Evolutionary conservation across 1,140 invertebrate genomes (phyloP).

Genomic region (Aphelenchoides fujianensis): DNA sequence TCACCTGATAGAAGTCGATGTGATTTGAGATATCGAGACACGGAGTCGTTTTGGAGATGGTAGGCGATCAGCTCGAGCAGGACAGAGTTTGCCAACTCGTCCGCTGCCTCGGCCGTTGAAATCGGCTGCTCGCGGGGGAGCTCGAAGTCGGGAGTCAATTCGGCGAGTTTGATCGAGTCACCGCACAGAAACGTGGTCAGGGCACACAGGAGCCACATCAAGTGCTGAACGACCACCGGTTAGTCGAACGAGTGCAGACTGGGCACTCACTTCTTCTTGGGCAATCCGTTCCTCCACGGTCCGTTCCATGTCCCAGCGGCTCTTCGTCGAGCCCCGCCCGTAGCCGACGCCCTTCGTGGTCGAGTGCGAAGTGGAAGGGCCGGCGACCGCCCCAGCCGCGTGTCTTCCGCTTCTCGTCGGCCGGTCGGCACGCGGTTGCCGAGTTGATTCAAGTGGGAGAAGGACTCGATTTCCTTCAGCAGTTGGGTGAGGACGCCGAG

Average conservation of each 20-base stretch:
- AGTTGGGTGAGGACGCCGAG: slow-evolving; percentile 26
- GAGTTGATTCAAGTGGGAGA: not conserved
- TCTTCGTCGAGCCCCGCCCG: slow-evolving; percentile 87
- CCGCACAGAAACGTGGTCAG: slow-evolving; percentile 54
- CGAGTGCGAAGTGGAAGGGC: not conserved
- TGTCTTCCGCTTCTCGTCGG: not conserved
- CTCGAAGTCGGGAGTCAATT: slow-evolving; percentile 28
- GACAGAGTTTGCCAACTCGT: slow-evolving; percentile 23
- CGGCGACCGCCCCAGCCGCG: not conserved
- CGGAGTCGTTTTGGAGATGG: slow-evolving; percentile 55
- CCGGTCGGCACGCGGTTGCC: not conserved
- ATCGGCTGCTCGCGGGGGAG: slow-evolving; percentile 15
- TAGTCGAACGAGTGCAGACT: not conserved
- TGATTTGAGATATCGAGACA: slow-evolving; percentile 59
- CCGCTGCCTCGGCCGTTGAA: slow-evolving; percentile 10
- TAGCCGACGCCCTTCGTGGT: slow-evolving; percentile 79
- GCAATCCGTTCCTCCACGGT: slow-evolving; percentile 35
- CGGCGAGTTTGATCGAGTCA: slow-evolving; percentile 31
- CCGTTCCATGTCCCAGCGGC: slow-evolving; percentile 76
- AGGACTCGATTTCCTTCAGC: slow-evolving; percentile 25
- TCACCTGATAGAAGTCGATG: slow-evolving; percentile 59
- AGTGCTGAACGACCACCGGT: slow-evolving; percentile 49
- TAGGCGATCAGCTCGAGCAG: slow-evolving; percentile 50
- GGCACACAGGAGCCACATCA: slow-evolving; percentile 58
- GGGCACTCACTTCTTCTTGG: slow-evolving; percentile 49